phyloP scores from a whole-genome alignment of 2,888 invertebrate species.

The Eustalomyia histrio region DNA sequence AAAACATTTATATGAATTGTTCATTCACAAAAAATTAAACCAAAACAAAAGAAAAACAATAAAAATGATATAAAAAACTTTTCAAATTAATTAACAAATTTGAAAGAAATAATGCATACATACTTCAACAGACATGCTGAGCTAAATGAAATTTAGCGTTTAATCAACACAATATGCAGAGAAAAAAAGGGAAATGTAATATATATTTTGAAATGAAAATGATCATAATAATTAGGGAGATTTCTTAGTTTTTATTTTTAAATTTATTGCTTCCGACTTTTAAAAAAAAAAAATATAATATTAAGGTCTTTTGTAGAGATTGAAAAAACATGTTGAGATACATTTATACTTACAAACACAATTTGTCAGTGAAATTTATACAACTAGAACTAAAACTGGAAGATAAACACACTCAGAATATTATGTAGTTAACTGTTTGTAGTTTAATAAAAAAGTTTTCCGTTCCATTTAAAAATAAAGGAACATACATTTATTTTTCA shows the following conservation, averaged over 20 bases:
- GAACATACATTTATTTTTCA: too few species aligned
- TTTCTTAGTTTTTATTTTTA: constrained; percentile 17
- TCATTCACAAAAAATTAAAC: constrained; percentile 28
- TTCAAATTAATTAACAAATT: constrained; percentile 66
- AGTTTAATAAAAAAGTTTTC: too few species aligned
- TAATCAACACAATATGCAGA: constrained; percentile 61
- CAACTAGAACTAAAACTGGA: too few species aligned
- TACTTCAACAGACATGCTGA: constrained; percentile 52
- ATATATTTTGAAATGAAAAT: constrained; percentile 51
- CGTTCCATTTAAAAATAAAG: too few species aligned
- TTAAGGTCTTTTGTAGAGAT: background rate
- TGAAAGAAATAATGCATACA: constrained; percentile 64
- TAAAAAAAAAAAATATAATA: background rate
- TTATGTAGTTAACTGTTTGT: too few species aligned
- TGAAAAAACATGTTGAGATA: constrained; percentile 6
- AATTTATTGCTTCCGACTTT: constrained; percentile 64
- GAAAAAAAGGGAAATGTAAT: constrained; percentile 32
- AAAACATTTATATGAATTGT: constrained; percentile 53
- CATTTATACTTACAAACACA: background rate
- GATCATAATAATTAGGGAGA: constrained; percentile 60
- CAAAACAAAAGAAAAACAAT: constrained; percentile 12
- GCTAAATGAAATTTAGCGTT: constrained; percentile 63
- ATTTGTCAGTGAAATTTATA: too few species aligned
- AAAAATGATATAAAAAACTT: constrained; percentile 28
- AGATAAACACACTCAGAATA: too few species aligned